These are phyloP conservation scores for Ceraclea dissimilis DNA, from an alignment of 2,888 invertebrate genomes.

Conservation along the genomic window DNA sequence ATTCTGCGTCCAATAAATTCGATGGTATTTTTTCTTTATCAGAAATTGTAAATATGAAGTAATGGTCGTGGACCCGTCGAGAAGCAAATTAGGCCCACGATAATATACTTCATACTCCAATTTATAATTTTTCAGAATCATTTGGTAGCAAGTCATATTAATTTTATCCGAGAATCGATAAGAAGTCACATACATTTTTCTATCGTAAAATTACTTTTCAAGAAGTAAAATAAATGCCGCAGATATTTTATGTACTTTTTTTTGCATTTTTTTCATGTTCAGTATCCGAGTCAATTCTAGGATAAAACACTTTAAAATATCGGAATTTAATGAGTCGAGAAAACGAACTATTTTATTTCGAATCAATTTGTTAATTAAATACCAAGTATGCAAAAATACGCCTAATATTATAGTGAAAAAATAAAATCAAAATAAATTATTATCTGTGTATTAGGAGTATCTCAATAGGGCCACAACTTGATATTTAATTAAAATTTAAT, in stretches of 20 bases:
- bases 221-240: constrained; percentile 27
- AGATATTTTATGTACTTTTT: constrained; percentile 24
- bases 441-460: constrained; percentile 12
- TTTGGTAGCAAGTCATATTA: too few species aligned
- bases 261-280: constrained; percentile 17
- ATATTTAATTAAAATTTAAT: constrained; percentile 5
- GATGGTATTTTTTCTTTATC: too few species aligned
- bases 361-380: constrained; percentile 11
- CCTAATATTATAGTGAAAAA: constrained; percentile 1
- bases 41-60: constrained; percentile 13
- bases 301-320: constrained; percentile 16
- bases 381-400: background rate
- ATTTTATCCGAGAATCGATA: constrained; percentile 23
- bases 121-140: too few species aligned
- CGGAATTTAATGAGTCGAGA: too few species aligned
- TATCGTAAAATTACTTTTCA: background rate
- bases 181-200: constrained; percentile 11
- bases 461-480: constrained; percentile 24
- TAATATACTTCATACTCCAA: constrained; percentile 14
- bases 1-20: too few species aligned
- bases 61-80: constrained; percentile 26
- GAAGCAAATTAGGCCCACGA: constrained; percentile 26
- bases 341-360: background rate
- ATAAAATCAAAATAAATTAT: constrained; percentile 6
- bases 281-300: constrained; percentile 18